Base-by-base conservation (phyloP, 23 tunicate genomes). In the Clavelina lepadiformis region DNA sequence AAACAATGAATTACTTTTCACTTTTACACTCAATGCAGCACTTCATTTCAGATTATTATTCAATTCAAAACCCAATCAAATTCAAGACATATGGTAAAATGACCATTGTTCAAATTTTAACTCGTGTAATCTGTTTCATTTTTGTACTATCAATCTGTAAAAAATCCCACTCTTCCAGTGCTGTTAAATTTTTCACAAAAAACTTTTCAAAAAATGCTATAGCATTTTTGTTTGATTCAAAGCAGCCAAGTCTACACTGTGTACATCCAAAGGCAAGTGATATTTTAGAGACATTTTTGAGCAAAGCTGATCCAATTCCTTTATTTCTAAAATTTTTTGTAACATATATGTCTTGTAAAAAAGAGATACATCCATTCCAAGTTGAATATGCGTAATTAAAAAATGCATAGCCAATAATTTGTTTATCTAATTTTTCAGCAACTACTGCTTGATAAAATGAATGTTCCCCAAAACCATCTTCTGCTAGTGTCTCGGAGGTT, bases 281-380 rank as follows among this genome's bases (percentile, higher is more conserved):
- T 13, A 44, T 38, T 35, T 68, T 50, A 3, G 57, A 29, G 5
- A 83, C 91, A 0, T 46, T 68, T 75, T 83, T 83, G 29, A 83
- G 47, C 46, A 83, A n/a, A 7, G 59, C 65, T 1, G 70, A 31
- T 4, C 77, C 91, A 32, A 83, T 67, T 11, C 81, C 74, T 11
- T 58, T 55, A 5, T 75, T 68, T 25, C 82, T 68, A 31, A 46
- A 75, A 21, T n/a, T 44, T 56, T 72, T 65, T 49, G 58, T 35
- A 0, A 86, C 81, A 35, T 47, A 86, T 22, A 86, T 5, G 59
- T 86, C 95, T 51, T 86, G 86, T 35, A 86, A 53, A 50, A 65
- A 69, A 27, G 75, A 72, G 30, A 58, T 79, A 28, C 51, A 38
- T 0, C 86, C 95, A 31, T 86, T 74, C 71, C 71, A 74, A 27